Evolutionary conservation across 2,113 vertebrate species (phyloP).

Genomic region (Leucopsar rothschildi): DNA sequence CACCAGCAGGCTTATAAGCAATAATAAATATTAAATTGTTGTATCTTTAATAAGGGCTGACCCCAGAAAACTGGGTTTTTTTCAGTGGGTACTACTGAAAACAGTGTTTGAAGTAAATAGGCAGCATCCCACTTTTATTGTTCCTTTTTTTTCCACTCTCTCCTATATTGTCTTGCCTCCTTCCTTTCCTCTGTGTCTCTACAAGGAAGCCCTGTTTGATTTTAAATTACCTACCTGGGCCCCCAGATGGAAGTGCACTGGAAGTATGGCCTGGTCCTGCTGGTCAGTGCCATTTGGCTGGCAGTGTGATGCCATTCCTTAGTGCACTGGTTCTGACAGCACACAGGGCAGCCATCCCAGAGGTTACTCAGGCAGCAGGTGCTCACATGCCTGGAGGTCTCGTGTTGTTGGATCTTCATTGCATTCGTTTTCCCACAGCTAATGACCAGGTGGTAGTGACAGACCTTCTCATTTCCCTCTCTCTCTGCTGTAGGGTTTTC

Average conservation of each 20-base stretch:
- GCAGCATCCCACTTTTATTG: neutral
- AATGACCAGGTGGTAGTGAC: slow-evolving; percentile 37
- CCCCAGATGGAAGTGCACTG: neutral
- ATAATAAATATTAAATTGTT: slow-evolving; percentile 24
- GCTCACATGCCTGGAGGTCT: slow-evolving; percentile 17
- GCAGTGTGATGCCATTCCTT: slow-evolving; percentile 2
- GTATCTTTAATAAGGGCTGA: slow-evolving; percentile 11
- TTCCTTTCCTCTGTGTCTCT: neutral
- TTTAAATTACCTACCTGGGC: neutral
- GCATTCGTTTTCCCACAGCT: neutral
- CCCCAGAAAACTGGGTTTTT: neutral
- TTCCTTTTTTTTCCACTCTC: neutral
- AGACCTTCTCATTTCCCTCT: neutral
- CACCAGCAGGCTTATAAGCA: neutral
- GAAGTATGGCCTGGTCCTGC: neutral
- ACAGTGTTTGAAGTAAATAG: neutral
- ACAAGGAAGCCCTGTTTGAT: neutral
- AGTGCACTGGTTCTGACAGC: neutral
- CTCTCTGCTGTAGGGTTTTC: neutral
- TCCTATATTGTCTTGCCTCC: neutral
- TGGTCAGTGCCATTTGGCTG: slow-evolving; percentile 39
- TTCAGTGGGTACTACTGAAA: neutral
- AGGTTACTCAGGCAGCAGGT: slow-evolving; percentile 26
- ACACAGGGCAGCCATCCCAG: neutral
- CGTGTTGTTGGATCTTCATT: neutral